A percentile compares a stretch with the other conserved stretches of the same genome.
Conservation (phyloP, 2,888 invertebrate genomes). For the Hartigia nigra region DNA sequence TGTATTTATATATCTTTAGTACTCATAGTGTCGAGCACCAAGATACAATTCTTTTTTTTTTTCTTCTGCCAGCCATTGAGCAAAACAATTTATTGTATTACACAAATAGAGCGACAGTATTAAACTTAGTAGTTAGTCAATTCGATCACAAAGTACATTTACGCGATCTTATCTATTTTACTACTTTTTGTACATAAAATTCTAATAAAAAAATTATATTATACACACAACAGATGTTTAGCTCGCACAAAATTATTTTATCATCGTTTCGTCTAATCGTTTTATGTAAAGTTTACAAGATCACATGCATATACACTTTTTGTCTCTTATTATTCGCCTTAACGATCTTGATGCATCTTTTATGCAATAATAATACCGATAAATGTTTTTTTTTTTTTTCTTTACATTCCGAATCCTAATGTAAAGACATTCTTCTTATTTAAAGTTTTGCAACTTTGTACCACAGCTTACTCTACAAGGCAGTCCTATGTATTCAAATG, state of each 20-base stretch:
- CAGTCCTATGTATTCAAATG: neutral
- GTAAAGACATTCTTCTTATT: neutral
- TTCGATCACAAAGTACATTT: constrained; percentile 38
- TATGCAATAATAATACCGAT: neutral
- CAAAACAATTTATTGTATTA: constrained; percentile 16
- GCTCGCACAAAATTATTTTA: neutral
- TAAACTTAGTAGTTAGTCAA: constrained; percentile 49
- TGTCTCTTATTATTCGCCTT: too few relatives aligned
- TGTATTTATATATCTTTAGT: neutral
- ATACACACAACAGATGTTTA: constrained; percentile 26
- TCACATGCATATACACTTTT: too few relatives aligned
- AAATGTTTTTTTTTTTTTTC: neutral
- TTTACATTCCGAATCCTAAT: neutral
- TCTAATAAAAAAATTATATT: constrained; percentile 51
- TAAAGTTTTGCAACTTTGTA: neutral
- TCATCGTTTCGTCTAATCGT: neutral
- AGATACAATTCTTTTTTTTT: neutral
- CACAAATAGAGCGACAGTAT: constrained; percentile 52
- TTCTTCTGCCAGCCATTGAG: constrained; percentile 27
- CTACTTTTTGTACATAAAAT: constrained; percentile 57
- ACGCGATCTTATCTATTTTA: constrained; percentile 47
- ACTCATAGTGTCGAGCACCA: neutral
- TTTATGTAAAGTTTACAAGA: too few relatives aligned
- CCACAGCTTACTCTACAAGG: neutral
- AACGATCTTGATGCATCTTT: neutral